Conservation (phyloP, 1,140 invertebrate genomes). For the Physella acuta region DNA sequence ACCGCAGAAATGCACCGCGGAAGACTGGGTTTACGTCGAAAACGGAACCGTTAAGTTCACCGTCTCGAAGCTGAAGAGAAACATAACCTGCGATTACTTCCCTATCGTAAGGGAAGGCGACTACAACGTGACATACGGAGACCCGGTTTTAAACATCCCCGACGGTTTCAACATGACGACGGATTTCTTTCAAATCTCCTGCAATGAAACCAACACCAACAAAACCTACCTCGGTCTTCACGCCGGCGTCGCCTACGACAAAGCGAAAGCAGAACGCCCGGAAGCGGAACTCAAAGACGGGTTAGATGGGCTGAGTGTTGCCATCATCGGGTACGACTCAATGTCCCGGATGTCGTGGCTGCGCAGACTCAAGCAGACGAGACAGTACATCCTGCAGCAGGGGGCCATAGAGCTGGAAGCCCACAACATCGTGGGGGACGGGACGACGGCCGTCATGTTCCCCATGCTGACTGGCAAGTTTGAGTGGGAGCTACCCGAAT, state of each 20-base stretch:
- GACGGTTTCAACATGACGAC: slow-evolving; percentile 32
- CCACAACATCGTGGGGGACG: slow-evolving; percentile 90
- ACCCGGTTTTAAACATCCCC: slow-evolving; percentile 26
- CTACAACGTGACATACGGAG: slow-evolving; percentile 24
- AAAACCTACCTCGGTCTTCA: slow-evolving; percentile 46
- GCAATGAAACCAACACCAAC: slow-evolving; percentile 31
- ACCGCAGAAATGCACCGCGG: slow-evolving; percentile 66
- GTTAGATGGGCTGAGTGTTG: neutral
- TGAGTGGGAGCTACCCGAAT: slow-evolving; percentile 26
- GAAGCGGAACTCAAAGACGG: neutral
- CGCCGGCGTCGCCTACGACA: slow-evolving; percentile 37
- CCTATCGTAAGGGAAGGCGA: slow-evolving; percentile 36
- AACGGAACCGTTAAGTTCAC: slow-evolving; percentile 40
- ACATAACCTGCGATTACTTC: slow-evolving; percentile 40
- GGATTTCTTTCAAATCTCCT: slow-evolving; percentile 47
- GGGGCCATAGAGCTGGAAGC: slow-evolving; percentile 72
- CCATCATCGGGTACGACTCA: slow-evolving; percentile 78
- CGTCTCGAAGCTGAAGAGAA: no score
- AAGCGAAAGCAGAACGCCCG: neutral
- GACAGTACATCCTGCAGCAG: slow-evolving; percentile 71
- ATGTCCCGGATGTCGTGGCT: slow-evolving; percentile 83
- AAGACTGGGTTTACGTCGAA: slow-evolving; percentile 40
- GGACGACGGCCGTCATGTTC: slow-evolving; percentile 86
- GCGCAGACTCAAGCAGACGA: slow-evolving; percentile 79
- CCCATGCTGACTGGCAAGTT: slow-evolving; percentile 71